Evolutionary conservation across 2,113 vertebrate species (phyloP).

Genomic region (Sylvietta virens): DNA sequence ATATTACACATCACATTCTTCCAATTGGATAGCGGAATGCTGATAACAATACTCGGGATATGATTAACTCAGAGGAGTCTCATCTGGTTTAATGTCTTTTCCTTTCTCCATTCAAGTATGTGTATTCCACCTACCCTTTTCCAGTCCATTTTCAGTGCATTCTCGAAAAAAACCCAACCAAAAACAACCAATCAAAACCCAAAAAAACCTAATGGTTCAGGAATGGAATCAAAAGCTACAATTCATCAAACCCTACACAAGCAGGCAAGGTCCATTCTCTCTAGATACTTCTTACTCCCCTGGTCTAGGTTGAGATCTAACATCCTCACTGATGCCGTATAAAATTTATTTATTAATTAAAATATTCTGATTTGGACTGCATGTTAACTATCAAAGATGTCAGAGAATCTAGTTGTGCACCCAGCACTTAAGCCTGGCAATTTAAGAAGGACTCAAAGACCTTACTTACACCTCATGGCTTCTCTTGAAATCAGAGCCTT

Average conservation of each 20-base stretch:
- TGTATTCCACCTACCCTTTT: background rate
- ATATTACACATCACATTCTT: conserved; percentile 23
- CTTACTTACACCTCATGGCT: background rate
- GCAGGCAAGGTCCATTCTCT: background rate
- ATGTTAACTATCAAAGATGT: background rate
- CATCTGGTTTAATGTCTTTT: conserved; percentile 23
- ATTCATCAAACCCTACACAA: background rate
- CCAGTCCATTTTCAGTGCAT: background rate
- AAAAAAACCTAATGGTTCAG: background rate
- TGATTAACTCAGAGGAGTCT: background rate
- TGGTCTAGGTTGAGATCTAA: background rate
- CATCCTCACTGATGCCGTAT: background rate
- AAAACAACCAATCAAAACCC: background rate
- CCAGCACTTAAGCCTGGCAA: background rate
- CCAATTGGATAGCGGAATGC: background rate
- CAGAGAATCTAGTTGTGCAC: background rate
- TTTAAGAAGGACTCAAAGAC: background rate
- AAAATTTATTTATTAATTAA: background rate
- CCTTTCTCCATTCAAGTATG: background rate
- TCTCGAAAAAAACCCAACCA: background rate
- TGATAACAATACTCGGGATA: conserved; percentile 4
- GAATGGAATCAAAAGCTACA: background rate
- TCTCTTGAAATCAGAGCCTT: background rate
- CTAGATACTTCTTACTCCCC: background rate
- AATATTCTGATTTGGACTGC: background rate